Conservation (phyloP, 1,140 invertebrate genomes). For the Zaprionus inermis region DNA sequence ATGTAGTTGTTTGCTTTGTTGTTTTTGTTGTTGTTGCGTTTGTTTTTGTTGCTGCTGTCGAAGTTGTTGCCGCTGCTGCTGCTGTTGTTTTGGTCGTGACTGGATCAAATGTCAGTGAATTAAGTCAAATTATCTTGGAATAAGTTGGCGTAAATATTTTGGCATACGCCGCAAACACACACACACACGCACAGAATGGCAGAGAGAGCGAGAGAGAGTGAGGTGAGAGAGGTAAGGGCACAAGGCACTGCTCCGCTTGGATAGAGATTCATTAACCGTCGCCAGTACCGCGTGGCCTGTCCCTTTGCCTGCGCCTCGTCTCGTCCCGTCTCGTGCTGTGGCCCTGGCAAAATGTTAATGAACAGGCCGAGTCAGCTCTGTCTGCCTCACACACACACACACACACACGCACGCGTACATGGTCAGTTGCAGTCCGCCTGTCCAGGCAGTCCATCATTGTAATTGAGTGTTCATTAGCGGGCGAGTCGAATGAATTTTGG, state of each 20-base stretch:
- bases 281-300: background rate
- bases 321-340: too few relatives aligned
- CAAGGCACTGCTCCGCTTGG: conserved; percentile 57
- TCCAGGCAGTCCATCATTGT: conserved; percentile 72
- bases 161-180: conserved; percentile 68
- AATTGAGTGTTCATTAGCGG: conserved; percentile 82
- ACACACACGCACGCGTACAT: conserved; percentile 22
- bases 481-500: conserved; percentile 62
- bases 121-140: conserved; percentile 70
- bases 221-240: background rate
- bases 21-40: background rate
- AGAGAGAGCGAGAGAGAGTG: conserved; percentile 4
- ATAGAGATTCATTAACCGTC: conserved; percentile 73
- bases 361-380: conserved; percentile 43
- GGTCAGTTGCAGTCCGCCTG: conserved; percentile 17
- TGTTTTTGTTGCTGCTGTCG: background rate
- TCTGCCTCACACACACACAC: conserved; percentile 5
- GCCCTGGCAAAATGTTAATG: conserved; percentile 74
- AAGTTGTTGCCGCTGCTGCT: conserved; percentile 29
- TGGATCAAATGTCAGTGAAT: conserved; percentile 70
- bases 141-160: conserved; percentile 67
- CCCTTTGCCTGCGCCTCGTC: background rate
- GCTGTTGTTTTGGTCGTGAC: conserved; percentile 25
- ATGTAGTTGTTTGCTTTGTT: background rate
- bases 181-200: too few relatives aligned